Evolutionary conservation across 2,113 vertebrate genomes (phyloP).

Genomic region (Trichomycterus rosablanca): DNA sequence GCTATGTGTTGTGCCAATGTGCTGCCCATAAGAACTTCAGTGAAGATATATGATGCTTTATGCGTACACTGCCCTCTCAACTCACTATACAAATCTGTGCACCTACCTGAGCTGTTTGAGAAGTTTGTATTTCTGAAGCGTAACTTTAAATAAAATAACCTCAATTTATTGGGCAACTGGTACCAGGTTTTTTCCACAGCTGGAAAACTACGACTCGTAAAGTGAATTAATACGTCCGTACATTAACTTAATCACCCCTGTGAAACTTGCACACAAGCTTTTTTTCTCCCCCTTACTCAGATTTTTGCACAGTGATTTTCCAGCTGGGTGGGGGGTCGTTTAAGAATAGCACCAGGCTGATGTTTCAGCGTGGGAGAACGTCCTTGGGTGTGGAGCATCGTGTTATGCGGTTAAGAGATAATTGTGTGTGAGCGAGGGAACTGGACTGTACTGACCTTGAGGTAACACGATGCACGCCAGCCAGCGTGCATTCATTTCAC

Average conservation of each 20-base stretch:
- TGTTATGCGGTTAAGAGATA: conserved; percentile 3
- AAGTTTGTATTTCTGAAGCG: conserved; percentile 16
- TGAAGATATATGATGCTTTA: too few relatives aligned
- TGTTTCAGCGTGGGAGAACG: background rate
- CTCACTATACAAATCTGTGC: too few relatives aligned
- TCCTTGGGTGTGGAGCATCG: conserved; percentile 3
- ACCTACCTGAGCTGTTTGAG: too few relatives aligned
- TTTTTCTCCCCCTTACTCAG: conserved; percentile 17
- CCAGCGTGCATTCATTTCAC: conserved; percentile 20
- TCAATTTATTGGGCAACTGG: conserved; percentile 21
- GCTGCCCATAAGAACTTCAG: too few relatives aligned
- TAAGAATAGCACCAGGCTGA: conserved; percentile 9
- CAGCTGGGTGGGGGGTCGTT: background rate
- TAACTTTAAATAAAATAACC: too few relatives aligned
- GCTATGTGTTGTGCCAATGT: too few relatives aligned
- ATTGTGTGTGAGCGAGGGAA: background rate
- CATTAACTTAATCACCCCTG: conserved; percentile 29
- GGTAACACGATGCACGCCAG: conserved; percentile 27
- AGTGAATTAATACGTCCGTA: conserved; percentile 29
- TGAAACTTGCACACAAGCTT: conserved; percentile 5
- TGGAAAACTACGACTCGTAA: conserved; percentile 24
- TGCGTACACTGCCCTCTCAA: too few relatives aligned
- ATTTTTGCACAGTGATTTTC: background rate
- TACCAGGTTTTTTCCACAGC: conserved; percentile 3
- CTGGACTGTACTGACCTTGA: conserved; percentile 18